A percentile compares a stretch with the other conserved stretches of the same genome.
Evolutionary conservation across 1,140 invertebrate genomes (phyloP).

Genomic region (Eurosta solidaginis): DNA sequence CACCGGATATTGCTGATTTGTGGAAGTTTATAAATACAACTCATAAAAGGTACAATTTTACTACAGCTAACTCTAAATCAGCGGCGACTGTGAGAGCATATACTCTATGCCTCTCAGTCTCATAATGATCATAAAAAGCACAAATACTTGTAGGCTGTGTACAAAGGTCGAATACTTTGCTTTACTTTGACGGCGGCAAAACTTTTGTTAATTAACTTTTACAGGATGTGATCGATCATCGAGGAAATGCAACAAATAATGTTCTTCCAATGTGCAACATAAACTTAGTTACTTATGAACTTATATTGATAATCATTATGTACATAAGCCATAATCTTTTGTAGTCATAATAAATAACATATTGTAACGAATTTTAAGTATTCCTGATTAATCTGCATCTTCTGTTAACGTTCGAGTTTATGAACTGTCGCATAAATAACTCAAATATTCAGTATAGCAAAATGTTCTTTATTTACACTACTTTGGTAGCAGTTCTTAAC

Average conservation of each 20-base stretch:
- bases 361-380: no score
- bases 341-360: no score
- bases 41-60: neutral
- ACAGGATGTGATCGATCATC: conserved; percentile 31
- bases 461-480: no score
- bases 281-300: neutral
- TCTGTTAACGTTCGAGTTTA: no score
- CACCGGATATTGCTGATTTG: conserved; percentile 26
- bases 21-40: conserved; percentile 20
- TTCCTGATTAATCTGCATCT: no score
- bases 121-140: neutral
- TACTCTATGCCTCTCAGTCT: neutral
- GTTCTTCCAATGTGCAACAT: neutral
- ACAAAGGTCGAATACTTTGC: neutral
- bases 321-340: neutral
- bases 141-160: neutral
- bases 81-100: neutral
- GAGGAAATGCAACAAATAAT: conserved; percentile 9
- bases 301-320: neutral
- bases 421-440: no score
- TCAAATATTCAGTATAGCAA: no score
- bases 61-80: neutral
- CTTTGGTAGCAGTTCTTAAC: no score
- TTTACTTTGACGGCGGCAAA: conserved; percentile 20
- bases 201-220: conserved; percentile 18